Evolutionary conservation across 2,888 invertebrate species (phyloP).

Genomic region (Machimus rusticus): DNA sequence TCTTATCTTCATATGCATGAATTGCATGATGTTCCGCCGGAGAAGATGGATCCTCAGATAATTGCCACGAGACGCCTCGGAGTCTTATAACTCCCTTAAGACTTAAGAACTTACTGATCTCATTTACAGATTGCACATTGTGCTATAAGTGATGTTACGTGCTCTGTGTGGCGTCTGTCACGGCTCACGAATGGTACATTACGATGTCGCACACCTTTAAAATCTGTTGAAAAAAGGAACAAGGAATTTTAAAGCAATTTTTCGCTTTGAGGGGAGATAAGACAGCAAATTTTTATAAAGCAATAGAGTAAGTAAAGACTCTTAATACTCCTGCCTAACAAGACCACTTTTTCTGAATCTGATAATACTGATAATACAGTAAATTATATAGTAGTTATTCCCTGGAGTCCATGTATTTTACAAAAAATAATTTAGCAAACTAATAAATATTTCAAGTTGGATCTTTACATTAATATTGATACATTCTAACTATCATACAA

Average conservation of each 20-base stretch:
- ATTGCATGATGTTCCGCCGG: slow-evolving; percentile 33
- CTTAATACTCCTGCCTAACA: not conserved
- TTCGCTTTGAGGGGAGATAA: not conserved
- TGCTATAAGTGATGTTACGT: slow-evolving; percentile 37
- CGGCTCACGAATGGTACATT: not conserved
- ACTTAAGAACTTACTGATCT: slow-evolving; percentile 36
- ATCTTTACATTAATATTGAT: no score
- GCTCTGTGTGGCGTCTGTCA: not conserved
- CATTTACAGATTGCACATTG: slow-evolving; percentile 26
- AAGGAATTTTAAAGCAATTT: not conserved
- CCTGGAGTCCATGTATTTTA: no score
- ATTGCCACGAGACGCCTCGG: slow-evolving; percentile 20
- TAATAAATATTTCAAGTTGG: no score
- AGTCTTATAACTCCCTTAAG: slow-evolving; percentile 36
- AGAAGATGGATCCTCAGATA: slow-evolving; percentile 35
- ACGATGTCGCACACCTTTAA: not conserved
- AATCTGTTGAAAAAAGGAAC: not conserved
- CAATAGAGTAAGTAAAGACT: not conserved
- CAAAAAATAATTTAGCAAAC: no score
- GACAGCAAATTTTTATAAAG: not conserved
- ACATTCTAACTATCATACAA: no score
- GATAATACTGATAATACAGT: no score
- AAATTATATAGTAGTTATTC: no score
- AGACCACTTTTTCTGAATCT: no score
- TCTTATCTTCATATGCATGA: slow-evolving; percentile 33